Evolutionary conservation across 2,888 invertebrate genomes (phyloP).

Genomic region (Molorchus minor): DNA sequence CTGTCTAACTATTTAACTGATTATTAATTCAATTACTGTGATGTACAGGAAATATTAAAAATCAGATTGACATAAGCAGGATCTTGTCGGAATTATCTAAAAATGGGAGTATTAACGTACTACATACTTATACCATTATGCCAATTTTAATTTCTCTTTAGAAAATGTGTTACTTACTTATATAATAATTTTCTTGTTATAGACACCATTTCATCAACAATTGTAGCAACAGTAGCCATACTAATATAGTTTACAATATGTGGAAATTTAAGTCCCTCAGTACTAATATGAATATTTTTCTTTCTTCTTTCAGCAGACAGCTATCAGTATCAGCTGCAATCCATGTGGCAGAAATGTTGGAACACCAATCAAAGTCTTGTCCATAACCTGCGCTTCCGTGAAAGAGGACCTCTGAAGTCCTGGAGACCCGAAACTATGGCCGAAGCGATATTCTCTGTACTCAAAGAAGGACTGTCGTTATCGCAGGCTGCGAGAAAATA

Average conservation of each 20-base stretch:
- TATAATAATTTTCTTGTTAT: no score
- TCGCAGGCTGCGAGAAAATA: conserved; percentile 93
- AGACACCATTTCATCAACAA: background rate
- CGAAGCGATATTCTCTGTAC: conserved; percentile 90
- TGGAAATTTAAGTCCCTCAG: background rate
- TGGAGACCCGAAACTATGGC: conserved; percentile 97
- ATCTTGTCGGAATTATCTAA: no score
- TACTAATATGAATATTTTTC: conserved; percentile 40
- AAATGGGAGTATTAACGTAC: no score
- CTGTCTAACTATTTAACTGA: no score
- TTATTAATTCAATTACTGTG: no score
- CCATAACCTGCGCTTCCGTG: conserved; percentile 90
- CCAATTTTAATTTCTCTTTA: no score
- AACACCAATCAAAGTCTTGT: conserved; percentile 91
- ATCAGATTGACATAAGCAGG: no score
- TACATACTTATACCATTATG: no score
- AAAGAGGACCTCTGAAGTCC: conserved; percentile 90
- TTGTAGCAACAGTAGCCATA: no score
- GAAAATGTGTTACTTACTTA: no score
- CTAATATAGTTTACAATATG: no score
- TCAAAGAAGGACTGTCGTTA: conserved; percentile 87
- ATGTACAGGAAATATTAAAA: no score
- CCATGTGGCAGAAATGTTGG: conserved; percentile 97
- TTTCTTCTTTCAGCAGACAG: conserved; percentile 78
- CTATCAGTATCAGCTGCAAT: conserved; percentile 94